Evolutionary conservation across 2,888 invertebrate species (phyloP).

Genomic region (Rosalia funebris): DNA sequence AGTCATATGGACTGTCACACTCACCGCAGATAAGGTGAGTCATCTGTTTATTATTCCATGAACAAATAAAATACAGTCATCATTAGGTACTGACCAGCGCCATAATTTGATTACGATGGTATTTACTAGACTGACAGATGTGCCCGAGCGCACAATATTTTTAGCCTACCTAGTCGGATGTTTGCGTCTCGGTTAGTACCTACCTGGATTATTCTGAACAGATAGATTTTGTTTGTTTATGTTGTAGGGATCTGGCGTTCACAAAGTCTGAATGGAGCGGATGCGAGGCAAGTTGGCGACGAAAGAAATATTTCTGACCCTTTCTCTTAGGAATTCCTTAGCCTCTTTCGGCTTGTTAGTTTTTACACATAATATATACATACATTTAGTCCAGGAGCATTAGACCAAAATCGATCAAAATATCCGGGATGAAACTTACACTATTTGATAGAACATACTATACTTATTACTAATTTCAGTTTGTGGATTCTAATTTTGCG

Average conservation of each 20-base stretch:
- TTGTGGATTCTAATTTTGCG: too few relatives aligned
- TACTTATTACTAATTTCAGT: too few relatives aligned
- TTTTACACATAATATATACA: neutral
- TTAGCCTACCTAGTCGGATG: neutral
- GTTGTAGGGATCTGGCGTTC: neutral
- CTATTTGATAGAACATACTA: too few relatives aligned
- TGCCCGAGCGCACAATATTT: neutral
- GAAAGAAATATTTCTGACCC: slow-evolving; percentile 10
- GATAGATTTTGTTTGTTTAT: neutral
- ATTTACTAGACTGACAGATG: neutral
- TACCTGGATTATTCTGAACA: neutral
- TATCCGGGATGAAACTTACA: too few relatives aligned
- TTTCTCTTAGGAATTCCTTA: slow-evolving; percentile 3
- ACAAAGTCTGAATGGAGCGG: neutral
- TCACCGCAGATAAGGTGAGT: slow-evolving; percentile 11
- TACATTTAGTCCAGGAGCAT: too few relatives aligned
- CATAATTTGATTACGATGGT: neutral
- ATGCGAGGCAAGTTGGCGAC: slow-evolving; percentile 7
- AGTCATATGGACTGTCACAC: too few relatives aligned
- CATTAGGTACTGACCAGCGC: slow-evolving; percentile 13
- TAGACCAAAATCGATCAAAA: too few relatives aligned
- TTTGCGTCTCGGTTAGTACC: slow-evolving; percentile 1
- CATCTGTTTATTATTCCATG: slow-evolving; percentile 6
- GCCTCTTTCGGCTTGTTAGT: neutral
- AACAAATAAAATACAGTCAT: slow-evolving; percentile 2